Conservation (phyloP, 2,113 vertebrate species). For the Tupaia tana region DNA sequence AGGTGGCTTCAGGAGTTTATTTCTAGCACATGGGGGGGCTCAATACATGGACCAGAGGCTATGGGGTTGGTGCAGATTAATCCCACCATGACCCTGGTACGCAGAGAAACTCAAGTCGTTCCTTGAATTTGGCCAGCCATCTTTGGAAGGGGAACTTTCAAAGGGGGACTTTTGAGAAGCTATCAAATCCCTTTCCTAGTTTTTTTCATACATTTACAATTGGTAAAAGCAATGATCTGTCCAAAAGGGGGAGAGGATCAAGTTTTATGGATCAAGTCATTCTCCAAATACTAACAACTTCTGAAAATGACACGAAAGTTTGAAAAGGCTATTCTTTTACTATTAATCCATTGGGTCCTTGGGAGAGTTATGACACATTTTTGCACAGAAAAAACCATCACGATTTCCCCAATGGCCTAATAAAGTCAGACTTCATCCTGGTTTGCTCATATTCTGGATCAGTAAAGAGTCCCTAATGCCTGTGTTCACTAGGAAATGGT, state of each 20-base stretch:
- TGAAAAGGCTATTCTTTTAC: slow-evolving; percentile 4
- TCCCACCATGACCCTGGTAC: no score
- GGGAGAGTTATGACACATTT: no score
- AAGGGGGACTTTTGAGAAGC: neutral
- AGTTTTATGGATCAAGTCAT: neutral
- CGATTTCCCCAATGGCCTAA: no score
- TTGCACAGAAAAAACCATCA: no score
- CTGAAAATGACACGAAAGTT: neutral
- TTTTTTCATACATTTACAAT: neutral
- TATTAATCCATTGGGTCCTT: neutral
- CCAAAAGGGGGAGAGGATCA: neutral
- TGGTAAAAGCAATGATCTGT: neutral
- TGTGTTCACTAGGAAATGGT: neutral
- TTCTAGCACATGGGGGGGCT: neutral
- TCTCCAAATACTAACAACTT: neutral
- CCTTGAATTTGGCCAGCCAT: neutral
- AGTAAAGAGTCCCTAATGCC: slow-evolving; percentile 7
- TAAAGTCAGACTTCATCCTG: slow-evolving; percentile 4
- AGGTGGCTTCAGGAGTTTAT: neutral
- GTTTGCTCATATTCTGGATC: neutral
- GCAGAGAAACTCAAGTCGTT: slow-evolving; percentile 27
- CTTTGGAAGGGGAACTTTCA: neutral
- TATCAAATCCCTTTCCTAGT: neutral
- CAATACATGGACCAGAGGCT: neutral
- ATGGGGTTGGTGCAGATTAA: no score